phyloP scores from a whole-genome alignment of 2,888 invertebrate species.

The Tetranychus piercei region DNA sequence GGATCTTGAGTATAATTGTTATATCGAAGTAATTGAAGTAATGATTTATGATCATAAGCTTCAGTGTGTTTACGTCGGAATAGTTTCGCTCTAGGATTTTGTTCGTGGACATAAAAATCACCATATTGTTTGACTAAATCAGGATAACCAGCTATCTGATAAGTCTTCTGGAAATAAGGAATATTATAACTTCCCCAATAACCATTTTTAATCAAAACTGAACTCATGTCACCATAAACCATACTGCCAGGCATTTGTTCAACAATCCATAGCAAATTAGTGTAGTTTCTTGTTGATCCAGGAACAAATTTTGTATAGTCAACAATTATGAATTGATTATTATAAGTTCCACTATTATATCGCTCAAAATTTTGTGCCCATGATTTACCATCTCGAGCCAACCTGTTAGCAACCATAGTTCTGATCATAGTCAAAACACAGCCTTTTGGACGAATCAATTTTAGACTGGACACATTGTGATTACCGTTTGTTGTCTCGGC shows the following conservation, averaged over 20 bases:
- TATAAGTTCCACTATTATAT: constrained; percentile 58
- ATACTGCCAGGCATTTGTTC: constrained; percentile 47
- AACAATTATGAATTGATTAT: constrained; percentile 68
- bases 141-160: constrained; percentile 44
- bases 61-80: constrained; percentile 42
- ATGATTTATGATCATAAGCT: constrained; percentile 41
- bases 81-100: constrained; percentile 46
- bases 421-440: constrained; percentile 54
- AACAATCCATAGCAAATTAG: constrained; percentile 47
- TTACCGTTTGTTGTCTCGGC: constrained; percentile 61
- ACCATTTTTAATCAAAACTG: constrained; percentile 42
- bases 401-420: constrained; percentile 59
- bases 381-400: constrained; percentile 48
- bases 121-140: constrained; percentile 40
- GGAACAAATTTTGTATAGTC: constrained; percentile 49
- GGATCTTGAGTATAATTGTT: constrained; percentile 52
- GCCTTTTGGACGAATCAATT: constrained; percentile 44
- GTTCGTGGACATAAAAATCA: constrained; percentile 45
- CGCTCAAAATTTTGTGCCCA: constrained; percentile 53
- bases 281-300: constrained; percentile 30
- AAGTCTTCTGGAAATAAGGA: constrained; percentile 45
- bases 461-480: constrained; percentile 50
- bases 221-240: constrained; percentile 24
- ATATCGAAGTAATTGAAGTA: constrained; percentile 45
- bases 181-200: constrained; percentile 58